Evolutionary conservation across 2,888 invertebrate genomes (phyloP).

Genomic region (Pachymerium ferrugineum): DNA sequence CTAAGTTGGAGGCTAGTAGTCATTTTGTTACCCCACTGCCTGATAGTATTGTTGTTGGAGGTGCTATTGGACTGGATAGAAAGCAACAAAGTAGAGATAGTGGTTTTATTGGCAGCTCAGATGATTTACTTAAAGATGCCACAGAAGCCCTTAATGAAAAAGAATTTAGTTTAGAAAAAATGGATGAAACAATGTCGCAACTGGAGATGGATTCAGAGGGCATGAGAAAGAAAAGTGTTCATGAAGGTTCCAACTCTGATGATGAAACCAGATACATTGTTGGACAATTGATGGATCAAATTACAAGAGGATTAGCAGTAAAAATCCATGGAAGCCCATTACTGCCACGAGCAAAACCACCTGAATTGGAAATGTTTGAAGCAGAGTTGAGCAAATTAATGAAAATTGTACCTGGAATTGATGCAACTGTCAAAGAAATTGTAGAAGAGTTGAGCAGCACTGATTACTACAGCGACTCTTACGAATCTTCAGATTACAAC

Average conservation of each 20-base stretch:
- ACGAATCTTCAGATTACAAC: constrained; percentile 86
- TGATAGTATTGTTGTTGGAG: constrained; percentile 7
- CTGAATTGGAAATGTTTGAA: constrained; percentile 81
- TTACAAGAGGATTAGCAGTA: constrained; percentile 32
- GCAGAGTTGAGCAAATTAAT: constrained; percentile 80
- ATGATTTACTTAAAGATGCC: constrained; percentile 60
- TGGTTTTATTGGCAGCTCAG: constrained; percentile 82
- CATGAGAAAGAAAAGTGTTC: neutral
- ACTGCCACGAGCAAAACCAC: constrained; percentile 59
- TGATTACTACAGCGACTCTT: constrained; percentile 89
- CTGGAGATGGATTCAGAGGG: neutral
- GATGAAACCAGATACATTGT: constrained; percentile 40
- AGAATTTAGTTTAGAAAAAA: constrained; percentile 34
- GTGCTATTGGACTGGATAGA: constrained; percentile 45
- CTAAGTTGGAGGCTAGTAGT: constrained; percentile 32
- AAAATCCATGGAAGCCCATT: constrained; percentile 39
- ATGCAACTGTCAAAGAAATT: constrained; percentile 83
- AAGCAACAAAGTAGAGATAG: constrained; percentile 81
- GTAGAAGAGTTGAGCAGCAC: constrained; percentile 88
- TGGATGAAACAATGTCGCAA: neutral
- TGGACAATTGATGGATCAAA: constrained; percentile 39
- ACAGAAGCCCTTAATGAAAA: constrained; percentile 11
- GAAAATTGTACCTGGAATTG: constrained; percentile 87
- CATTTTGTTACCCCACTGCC: constrained; percentile 24
- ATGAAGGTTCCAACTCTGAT: constrained; percentile 35